phyloP scores from a whole-genome alignment of 23 tunicate species.

The Ascidia mentula region DNA sequence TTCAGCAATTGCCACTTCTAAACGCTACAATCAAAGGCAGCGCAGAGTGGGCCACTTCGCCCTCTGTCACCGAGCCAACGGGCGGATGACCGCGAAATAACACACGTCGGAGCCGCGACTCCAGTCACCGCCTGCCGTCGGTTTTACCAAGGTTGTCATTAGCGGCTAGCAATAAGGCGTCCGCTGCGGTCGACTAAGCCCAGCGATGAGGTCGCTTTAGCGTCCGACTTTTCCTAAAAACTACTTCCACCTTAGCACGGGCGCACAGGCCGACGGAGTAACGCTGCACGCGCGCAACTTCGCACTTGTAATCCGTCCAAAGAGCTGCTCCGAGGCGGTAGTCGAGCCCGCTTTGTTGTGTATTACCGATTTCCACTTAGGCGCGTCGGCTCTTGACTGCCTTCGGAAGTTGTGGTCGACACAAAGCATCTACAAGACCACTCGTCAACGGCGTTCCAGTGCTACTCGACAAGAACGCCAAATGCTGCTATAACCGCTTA shows the following conservation, averaged over 20 bases:
- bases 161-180: not conserved
- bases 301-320: not conserved
- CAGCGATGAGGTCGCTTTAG: not conserved
- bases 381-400: not conserved
- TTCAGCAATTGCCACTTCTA: not conserved
- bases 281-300: not conserved
- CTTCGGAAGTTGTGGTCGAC: not conserved
- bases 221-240: not conserved
- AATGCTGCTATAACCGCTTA: not conserved
- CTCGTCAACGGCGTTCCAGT: no score
- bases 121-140: slow-evolving; percentile 7
- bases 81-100: not conserved
- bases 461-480: not conserved
- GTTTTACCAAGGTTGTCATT: not conserved
- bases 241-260: not conserved
- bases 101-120: not conserved
- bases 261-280: not conserved
- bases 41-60: no score
- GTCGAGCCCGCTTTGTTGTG: no score
- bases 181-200: not conserved
- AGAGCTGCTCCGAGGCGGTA: not conserved
- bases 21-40: not conserved
- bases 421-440: not conserved
- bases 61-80: not conserved
- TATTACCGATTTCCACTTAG: not conserved